phyloP scores from a whole-genome alignment of 2,797 vertebrate species.

The Petrocephalus sullivani region DNA sequence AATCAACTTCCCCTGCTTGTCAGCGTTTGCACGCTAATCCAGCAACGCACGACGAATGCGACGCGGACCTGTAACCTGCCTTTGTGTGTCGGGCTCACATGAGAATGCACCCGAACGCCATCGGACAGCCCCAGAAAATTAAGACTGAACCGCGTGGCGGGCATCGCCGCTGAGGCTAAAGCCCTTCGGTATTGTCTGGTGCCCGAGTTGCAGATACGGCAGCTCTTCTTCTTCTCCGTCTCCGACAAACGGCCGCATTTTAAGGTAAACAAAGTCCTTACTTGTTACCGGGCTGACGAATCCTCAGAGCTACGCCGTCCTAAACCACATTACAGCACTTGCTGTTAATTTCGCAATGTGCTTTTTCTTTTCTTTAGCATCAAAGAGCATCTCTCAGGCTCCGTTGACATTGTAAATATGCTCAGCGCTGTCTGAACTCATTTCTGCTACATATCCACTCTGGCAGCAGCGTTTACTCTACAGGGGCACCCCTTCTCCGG shows the following conservation, averaged over 20 bases:
- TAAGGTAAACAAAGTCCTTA: neutral
- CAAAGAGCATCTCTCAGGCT: neutral
- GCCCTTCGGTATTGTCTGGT: neutral
- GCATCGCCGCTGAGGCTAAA: neutral
- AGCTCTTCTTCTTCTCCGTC: neutral
- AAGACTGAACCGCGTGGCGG: neutral
- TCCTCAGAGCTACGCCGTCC: neutral
- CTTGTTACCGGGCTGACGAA: neutral
- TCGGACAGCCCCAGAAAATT: neutral
- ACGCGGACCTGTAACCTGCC: neutral
- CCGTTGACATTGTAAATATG: slow-evolving; percentile 13
- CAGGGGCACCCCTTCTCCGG: neutral
- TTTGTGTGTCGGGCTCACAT: neutral
- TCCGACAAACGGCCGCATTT: neutral
- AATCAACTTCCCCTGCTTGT: slow-evolving; percentile 19
- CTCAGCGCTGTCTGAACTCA: neutral
- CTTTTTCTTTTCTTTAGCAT: neutral
- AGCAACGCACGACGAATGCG: neutral
- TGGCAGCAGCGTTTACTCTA: neutral
- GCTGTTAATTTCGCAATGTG: neutral
- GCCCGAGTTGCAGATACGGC: neutral
- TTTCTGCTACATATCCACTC: neutral
- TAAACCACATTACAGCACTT: neutral
- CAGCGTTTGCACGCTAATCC: neutral
- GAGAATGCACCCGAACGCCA: neutral